These are phyloP conservation scores for Bryconaethiops microstoma DNA, from an alignment of 2,797 vertebrate genomes.

Conservation along the genomic window DNA sequence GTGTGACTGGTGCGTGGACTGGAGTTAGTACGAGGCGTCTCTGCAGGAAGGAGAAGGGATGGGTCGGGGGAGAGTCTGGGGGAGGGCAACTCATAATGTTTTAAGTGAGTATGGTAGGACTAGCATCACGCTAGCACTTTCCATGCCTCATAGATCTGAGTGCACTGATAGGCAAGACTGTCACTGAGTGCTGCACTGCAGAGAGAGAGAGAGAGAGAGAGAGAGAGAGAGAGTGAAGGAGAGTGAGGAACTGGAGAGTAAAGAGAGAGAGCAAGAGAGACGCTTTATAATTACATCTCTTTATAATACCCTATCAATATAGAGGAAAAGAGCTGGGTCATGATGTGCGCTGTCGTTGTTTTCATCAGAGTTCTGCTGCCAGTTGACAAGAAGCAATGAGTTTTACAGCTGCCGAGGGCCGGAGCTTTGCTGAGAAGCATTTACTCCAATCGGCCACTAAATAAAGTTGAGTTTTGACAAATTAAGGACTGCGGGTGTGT, in stretches of 20 bases:
- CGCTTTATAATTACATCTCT: conserved; percentile 47
- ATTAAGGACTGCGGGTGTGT: neutral
- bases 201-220: conserved; percentile 26
- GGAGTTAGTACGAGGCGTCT: neutral
- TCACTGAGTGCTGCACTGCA: conserved; percentile 54
- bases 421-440: neutral
- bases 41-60: neutral
- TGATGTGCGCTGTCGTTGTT: conserved; percentile 48
- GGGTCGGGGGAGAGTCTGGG: conserved; percentile 4
- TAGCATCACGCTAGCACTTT: conserved; percentile 47
- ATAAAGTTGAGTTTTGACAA: neutral
- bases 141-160: conserved; percentile 57
- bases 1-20: neutral
- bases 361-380: conserved; percentile 30
- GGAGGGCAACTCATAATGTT: conserved; percentile 43
- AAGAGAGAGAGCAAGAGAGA: conserved; percentile 67
- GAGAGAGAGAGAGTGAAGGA: conserved; percentile 54
- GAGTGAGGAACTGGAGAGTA: conserved; percentile 54
- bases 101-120: conserved; percentile 17
- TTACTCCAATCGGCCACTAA: conserved; percentile 5
- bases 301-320: conserved; percentile 53
- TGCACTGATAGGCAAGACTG: conserved; percentile 57
- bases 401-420: neutral
- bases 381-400: conserved; percentile 19
- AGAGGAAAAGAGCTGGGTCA: conserved; percentile 65